Evolutionary conservation across 2,888 invertebrate genomes (phyloP), one percentile per base, ranked within the genome.

Genomic region (Tyria jacobaeae): DNA sequence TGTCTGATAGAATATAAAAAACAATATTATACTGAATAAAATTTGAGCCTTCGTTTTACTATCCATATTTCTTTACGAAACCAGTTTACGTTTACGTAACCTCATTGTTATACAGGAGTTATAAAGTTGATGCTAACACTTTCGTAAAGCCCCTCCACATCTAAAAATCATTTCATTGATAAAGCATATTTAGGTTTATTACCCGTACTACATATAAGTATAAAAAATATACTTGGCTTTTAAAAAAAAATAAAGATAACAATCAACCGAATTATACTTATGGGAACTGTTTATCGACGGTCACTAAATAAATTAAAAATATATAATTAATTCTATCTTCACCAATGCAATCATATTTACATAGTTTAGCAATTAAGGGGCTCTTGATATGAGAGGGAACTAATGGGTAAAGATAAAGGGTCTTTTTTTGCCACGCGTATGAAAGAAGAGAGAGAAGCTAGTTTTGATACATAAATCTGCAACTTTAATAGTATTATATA

Each of bases 301-400:
- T 53, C 67, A 66, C 71, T 66, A 75, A 68, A 76, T 72, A 77
- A 66, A 81, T 79, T 80, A 78, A 71, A 80, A 73, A 51, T 61
- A 66, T 73, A 77, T 75, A 76, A 81, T 79, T 76, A 81, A 77
- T 71, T 65, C 65, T 73, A 68, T 61, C 59, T 61, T 53, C 68
- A 62, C 64, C 57, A 75, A 77, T 74, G 71, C 47, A 31, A 71
- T 73, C 64, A 67, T 63, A 79, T 79, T 79, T 74, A 68, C 79
- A 79, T 79, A 73, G 63, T 68, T 58, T 34, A 41, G 70, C 76
- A 57, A 73, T 80, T 66, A 79, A 61, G 62, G 66, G 64, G 64
- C 61, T 60, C 62, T 64, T 72, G 63, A 68, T 70, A 69, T 59
- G 55, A 52, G 55, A 62, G 71, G 71, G 66, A 58, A 57, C 67